Evolutionary conservation across 2,797 vertebrate genomes (phyloP), one percentile per base, ranked within the genome.

Genomic region (Bucorvus abyssinicus): DNA sequence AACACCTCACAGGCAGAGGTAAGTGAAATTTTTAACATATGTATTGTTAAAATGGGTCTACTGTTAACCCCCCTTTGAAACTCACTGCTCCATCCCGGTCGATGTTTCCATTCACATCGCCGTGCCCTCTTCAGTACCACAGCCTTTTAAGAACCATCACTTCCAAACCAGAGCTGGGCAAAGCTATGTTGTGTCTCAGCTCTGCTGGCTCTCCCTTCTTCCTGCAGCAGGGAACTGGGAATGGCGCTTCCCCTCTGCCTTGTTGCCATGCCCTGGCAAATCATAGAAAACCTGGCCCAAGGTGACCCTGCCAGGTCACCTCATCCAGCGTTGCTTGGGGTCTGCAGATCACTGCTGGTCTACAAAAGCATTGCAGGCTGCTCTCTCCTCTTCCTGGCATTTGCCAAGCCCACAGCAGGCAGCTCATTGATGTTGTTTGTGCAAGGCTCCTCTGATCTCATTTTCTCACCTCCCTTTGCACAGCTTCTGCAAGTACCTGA

Each of bases 1-100:
- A 97, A 95, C 80, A 97, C 97, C 83, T 97, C 97, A 93, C 98
- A 98, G 93, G 98, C 97, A 95, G 98, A 98, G 97, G 98, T 98
- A 98, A 98, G 98, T 97, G 61, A 94, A 34, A 60, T 84, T 88
- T 32, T 57, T 8, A 44, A 27, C 6, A 2, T 23, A 57, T 12
- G 82, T 47, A 20, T 45, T 56, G 10, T 80, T 77, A 42, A 68
- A 73, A 69, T 34, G 81, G 7, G 9, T 36, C 7, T 34, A 2
- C 15, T 52, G 26, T 42, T 73, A 69, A 88, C 82, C 70, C 2
- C 10, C 24, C 26, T 68, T 73, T 74, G 74, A 89, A 90, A 49
- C 8, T 38, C 67, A 21, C 32, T 27, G 26, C 13, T 50, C 63
- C 13, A 22, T 38, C 26, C 10, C 1, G 0, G 6, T 27, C 56